These are phyloP conservation scores for Caloenas nicobarica DNA, from an alignment of 2,113 vertebrate genomes.

Conservation along the genomic window DNA sequence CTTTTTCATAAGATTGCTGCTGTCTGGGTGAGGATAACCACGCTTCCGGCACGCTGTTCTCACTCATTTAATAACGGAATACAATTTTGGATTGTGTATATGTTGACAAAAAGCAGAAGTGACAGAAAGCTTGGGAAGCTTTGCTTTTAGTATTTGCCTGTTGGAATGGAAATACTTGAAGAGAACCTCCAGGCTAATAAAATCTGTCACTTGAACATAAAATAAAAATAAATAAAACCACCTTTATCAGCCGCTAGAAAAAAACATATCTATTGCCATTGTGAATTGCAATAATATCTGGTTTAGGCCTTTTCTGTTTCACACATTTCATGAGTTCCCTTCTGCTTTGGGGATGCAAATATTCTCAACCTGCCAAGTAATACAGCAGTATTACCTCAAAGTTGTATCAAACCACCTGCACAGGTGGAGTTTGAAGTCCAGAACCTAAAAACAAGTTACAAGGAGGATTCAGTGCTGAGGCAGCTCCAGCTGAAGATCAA, in stretches of 20 bases:
- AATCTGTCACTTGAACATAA: slow-evolving; percentile 35
- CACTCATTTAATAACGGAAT: slow-evolving; percentile 14
- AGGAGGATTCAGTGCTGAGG: not conserved
- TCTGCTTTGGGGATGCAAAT: not conserved
- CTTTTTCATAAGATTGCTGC: slow-evolving; percentile 6
- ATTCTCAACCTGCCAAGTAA: not conserved
- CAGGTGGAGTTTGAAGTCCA: not conserved
- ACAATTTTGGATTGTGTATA: not conserved
- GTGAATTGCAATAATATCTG: not conserved
- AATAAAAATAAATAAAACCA: slow-evolving; percentile 21
- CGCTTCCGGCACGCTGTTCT: slow-evolving; percentile 25
- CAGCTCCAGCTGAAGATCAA: not conserved
- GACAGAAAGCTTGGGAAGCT: slow-evolving; percentile 18
- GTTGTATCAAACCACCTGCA: not conserved
- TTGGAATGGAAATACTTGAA: slow-evolving; percentile 30
- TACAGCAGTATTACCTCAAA: not conserved
- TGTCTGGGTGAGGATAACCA: not conserved
- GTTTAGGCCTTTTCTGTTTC: not conserved
- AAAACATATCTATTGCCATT: not conserved
- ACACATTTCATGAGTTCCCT: not conserved
- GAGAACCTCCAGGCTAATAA: slow-evolving; percentile 25
- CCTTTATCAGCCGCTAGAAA: not conserved
- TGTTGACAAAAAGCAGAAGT: slow-evolving; percentile 54
- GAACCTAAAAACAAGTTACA: not conserved
- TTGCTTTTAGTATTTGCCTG: slow-evolving; percentile 23